phyloP scores from a whole-genome alignment of 2,113 vertebrate species.

The Odontophorus gujanensis region DNA sequence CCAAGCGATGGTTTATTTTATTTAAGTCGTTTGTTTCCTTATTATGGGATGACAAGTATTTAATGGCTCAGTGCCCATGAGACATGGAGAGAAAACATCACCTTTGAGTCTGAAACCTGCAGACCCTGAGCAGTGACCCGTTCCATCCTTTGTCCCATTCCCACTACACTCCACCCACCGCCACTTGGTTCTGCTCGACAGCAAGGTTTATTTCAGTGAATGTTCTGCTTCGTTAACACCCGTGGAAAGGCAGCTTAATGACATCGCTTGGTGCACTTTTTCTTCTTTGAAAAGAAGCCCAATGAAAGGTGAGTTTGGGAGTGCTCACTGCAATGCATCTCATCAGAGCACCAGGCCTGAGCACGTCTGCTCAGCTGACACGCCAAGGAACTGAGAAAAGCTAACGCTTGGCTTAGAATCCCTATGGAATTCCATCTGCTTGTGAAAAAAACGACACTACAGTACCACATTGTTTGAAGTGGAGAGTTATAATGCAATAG shows the following conservation, averaged over 20 bases:
- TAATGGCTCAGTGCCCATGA: neutral
- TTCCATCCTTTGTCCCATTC: neutral
- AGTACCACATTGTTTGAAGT: neutral
- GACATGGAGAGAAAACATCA: neutral
- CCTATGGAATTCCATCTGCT: neutral
- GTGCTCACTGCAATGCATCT: neutral
- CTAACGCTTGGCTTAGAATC: neutral
- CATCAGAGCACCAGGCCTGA: neutral
- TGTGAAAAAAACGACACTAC: neutral
- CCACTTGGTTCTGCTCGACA: neutral
- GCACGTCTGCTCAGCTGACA: neutral
- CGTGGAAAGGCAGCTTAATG: neutral
- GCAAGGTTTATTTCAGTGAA: neutral
- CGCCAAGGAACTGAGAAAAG: neutral
- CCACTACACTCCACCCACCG: no score
- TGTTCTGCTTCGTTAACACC: neutral
- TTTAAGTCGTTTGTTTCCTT: slow-evolving; percentile 19
- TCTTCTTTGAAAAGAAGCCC: neutral
- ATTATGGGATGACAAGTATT: slow-evolving; percentile 10
- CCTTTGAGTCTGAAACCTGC: neutral
- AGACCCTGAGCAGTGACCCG: neutral
- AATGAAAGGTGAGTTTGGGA: neutral
- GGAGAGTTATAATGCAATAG: neutral
- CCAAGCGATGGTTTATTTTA: slow-evolving; percentile 22
- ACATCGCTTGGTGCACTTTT: neutral